Conservation (phyloP, 2,113 vertebrate genomes). For the Fukomys damarensis region DNA sequence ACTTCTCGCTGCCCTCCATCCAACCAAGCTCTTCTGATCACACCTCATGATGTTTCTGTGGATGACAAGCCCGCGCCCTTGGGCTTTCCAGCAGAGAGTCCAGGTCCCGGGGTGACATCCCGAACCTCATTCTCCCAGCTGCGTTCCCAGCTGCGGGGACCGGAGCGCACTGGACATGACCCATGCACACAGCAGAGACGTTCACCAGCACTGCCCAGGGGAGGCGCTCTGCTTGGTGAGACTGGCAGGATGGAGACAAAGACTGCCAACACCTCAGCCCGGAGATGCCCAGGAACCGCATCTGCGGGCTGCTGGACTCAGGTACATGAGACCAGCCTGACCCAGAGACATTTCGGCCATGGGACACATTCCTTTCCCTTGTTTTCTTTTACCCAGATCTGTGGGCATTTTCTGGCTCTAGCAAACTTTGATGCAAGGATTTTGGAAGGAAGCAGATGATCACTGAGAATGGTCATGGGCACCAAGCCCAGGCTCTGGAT, state of each 20-base stretch:
- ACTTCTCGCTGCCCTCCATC: neutral
- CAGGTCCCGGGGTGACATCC: neutral
- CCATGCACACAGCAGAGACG: neutral
- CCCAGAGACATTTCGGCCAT: too few species aligned
- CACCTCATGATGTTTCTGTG: neutral
- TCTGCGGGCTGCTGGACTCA: neutral
- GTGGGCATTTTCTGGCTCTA: neutral
- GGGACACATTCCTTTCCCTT: neutral
- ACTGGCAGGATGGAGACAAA: too few species aligned
- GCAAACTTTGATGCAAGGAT: neutral
- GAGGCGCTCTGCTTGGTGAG: neutral
- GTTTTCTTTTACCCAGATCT: neutral
- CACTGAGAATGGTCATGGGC: neutral
- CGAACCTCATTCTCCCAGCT: neutral
- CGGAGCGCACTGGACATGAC: neutral
- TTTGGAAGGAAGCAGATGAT: neutral
- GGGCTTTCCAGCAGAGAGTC: neutral
- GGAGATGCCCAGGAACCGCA: neutral
- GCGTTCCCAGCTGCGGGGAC: too few species aligned
- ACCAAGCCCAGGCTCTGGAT: neutral
- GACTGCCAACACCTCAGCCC: too few species aligned
- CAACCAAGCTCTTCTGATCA: neutral
- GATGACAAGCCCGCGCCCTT: neutral
- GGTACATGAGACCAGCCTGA: neutral
- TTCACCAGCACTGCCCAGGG: neutral